Base-by-base conservation (phyloP, 2,888 invertebrate species). In the Dorcus parallelipipedus region DNA sequence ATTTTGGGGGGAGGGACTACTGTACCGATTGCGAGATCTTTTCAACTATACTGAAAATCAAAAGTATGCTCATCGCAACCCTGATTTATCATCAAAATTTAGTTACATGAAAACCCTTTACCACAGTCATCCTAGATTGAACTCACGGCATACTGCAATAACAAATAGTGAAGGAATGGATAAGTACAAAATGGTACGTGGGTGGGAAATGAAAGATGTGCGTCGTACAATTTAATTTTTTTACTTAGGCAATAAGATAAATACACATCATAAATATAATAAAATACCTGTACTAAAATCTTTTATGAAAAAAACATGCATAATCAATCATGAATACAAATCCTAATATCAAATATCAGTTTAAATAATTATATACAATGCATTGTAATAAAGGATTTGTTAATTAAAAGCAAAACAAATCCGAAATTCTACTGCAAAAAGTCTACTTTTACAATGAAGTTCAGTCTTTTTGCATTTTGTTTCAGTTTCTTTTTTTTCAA, bases 181-280 rank as follows among this genome's bases (percentile, higher is more conserved):
- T 20, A 20, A 2, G 20, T 20, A 20, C 3, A 20, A 20, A 20
- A 20, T 20, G 3, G 14, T 14, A 14, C 14, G 1, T 14, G 14
- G 20, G 45, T 10, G 14, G 17, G 9, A 38, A 58, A 53, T 54
- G 51, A 58, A 58, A 51, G 38, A 23, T 6, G 33, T 40, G 6
- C 26, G 47, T 55, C 54, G 51, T 59, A 55, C 48, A 56, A 38
- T 52, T 43, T 43, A 14, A 26, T 53, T 55, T 51, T 56, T 65
- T 66, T 66, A 64, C 59, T 64, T 63, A 63, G 62, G 63, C 62
- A 60, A 50, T 60, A 65, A 64, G 65, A 64, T 66, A 66, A 67
- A 67, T 67, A 65, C 64, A 67, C 62, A 62, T 65, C 66, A 66
- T 67, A 67, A 67, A 67, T 67, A 66, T 67, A 66, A 66, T 65